Base-by-base conservation (phyloP, 2,113 vertebrate species). In the Etheostoma cragini region DNA sequence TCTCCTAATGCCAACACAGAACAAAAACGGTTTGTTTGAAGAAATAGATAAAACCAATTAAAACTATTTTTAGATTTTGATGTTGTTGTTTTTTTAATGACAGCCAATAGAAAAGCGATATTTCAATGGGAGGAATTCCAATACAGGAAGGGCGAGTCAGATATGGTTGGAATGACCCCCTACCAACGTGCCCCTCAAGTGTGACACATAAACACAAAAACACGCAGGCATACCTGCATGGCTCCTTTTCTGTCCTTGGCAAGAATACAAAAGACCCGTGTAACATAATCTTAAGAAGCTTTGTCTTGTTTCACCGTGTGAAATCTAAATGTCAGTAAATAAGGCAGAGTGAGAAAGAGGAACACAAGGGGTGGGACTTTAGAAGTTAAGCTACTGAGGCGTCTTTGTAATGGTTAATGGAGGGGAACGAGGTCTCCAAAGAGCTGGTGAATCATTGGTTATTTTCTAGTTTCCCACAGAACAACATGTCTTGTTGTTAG, bases 131-230 rank as follows among this genome's bases (percentile, higher is more conserved):
- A 82, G 81, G 88, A 89, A 91, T 86, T 90, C 72, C 87, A 91
- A 65, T 71, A 83, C 83, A 88, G 90, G 90, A 91, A 89, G 85
- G 88, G 86, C 87, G 88, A 67, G 87, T 46, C 54, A 8, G 22
- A n/a, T 58, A 77, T 63, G 52, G 68, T 82, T 70, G 74, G 12
- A 75, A 30, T 81, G 83, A 72, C 83, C 73, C 52, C 61, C 33
- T 67, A 79, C 82, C 80, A 70, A 30, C 72, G 53, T 54, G 63
- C 17, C 30, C 61, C 33, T 53, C 60, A 79, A 50, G 38, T 46
- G 16, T 26, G n/a, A 66, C 42, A 30, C 45, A 64, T 35, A 26
- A 30, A 52, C 54, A 53, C n/a, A 82, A 8, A 49, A 1, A 54
- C 17, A 22, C 52, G 38, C 14, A 35, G 13, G n/a, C 45, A 49